Evolutionary conservation across 2,797 vertebrate species (phyloP), one percentile per base, ranked within the genome.

Genomic region (Tangara arthus): DNA sequence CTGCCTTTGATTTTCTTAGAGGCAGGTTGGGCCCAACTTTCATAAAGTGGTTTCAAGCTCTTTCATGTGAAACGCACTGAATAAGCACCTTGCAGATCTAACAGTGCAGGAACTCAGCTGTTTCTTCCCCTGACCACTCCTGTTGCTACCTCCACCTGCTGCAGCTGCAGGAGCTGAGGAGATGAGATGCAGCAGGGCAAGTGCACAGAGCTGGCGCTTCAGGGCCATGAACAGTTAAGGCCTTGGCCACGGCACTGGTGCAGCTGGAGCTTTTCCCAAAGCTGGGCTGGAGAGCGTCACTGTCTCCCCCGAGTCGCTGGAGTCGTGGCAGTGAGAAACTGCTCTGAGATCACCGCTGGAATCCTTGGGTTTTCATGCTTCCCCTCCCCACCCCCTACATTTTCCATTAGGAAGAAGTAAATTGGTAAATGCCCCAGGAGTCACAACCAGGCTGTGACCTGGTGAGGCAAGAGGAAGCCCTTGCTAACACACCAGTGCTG

Each of bases 331-430:
- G 83, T 34, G 86, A 95, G 89, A 89, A 97, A 80, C 63, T 82
- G 86, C 80, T 90, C 78, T 94, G 94, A 95, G 87, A 96, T 96
- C 95, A 94, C 76, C 85, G 78, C 64, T 90, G 84, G 79, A 93
- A 89, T 72, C 63, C 64, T 59, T 2, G 3, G 16, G 42, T 88
- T 94, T 94, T 85, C 82, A 82, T 77, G 79, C 37, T 52, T 27
- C 9, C 9, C 24, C 35, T 56, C 34, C 7, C 37, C 56, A 78
- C 56, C 30, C 18, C 5, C 22, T 19, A 3, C 13, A 49, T 68
- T 88, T 91, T 89, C 71, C 60, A 61, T 69, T 42, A 69, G 59
- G 83, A 86, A 86, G 37, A 69, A 83, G 69, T 30, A 76, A 89
- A 76, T 56, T 42, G 70, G 71, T 93, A 83, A 96, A 83, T 93